Percentiles rank a stretch among this genome's conserved stretches.
Conservation (phyloP, 2,113 vertebrate species). For the Megaceryle maxima region DNA sequence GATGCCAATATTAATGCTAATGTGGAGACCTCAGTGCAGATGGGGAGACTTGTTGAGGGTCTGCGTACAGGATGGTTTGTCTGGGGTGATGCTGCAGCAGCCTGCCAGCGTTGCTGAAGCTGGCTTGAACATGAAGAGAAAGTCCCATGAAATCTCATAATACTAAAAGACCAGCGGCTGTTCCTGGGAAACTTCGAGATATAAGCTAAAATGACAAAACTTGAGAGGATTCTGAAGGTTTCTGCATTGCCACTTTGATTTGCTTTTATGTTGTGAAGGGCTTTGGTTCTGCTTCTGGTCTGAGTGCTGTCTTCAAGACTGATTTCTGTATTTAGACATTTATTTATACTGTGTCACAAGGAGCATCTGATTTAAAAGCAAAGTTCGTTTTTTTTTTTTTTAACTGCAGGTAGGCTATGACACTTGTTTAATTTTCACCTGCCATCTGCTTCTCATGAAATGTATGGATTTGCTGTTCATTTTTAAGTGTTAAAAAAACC, state of each 20-base stretch:
- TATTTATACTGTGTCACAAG: neutral
- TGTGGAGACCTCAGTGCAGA: neutral
- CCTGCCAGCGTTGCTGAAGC: neutral
- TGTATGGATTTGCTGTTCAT: neutral
- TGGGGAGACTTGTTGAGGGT: fast-evolving
- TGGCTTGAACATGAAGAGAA: neutral
- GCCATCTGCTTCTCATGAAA: neutral
- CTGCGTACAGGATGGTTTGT: neutral
- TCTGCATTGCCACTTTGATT: neutral
- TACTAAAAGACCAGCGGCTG: neutral
- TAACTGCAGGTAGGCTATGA: neutral
- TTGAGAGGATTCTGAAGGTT: neutral
- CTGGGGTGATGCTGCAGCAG: fast-evolving
- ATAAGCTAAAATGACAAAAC: neutral
- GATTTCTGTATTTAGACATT: neutral
- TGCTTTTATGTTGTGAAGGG: neutral
- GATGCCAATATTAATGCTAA: neutral
- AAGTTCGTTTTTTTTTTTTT: neutral
- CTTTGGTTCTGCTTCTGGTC: neutral
- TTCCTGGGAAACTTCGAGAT: neutral
- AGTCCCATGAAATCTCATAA: neutral
- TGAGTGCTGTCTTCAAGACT: neutral
- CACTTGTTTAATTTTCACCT: neutral
- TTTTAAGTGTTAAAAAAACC: neutral
- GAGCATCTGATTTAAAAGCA: neutral